Evolutionary conservation across 2,888 invertebrate genomes (phyloP), one percentile per base, ranked within the genome.

Genomic region (Craniophora ligustri): DNA sequence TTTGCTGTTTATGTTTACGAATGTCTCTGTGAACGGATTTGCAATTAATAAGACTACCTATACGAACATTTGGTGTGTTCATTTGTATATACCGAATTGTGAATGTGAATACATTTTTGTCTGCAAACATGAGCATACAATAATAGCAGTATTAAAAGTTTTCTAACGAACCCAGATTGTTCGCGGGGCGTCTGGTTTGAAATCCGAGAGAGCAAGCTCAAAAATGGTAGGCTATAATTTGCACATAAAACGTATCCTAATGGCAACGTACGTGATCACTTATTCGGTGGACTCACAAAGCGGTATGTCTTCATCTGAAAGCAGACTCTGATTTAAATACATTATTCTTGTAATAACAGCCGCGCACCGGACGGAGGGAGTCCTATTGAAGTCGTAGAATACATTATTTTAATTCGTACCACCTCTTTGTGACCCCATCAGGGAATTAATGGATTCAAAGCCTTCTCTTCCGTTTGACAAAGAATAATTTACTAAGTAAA

Each of bases 401-500:
- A 92, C 89, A 92, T 92, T 92, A 93, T 92, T 91, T 92, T 92
- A 92, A 93, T 92, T 92, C 85, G 88, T 86, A 89, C 89, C 89
- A 92, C 91, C 92, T 92, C 91, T 91, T 90, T 90, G 91, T 90
- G 92, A 92, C 90, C 92, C 92, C 89, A 87, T 91, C 91, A 85
- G 78, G 76, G 88, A 87, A 92, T 93, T 92, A 92, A 93, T 92
- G 92, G 91, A 92, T 92, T 92, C 92, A 92, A 92, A 93, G 89
- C 87, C 89, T 88, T 87, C 92, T 89, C 89, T 91, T 91, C 91
- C 92, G 92, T 89, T 89, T 86, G 85, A 92, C 92, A 92, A 92
- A 92, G 92, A 92, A 92, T 93, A 92, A 93, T 92, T 92, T 92
- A 89, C 88, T 92, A 93, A 93, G 92, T 93, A 92, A 93, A 93